These are phyloP conservation scores for Nineta flava DNA, from an alignment of 2,888 invertebrate species.

Conservation along the genomic window DNA sequence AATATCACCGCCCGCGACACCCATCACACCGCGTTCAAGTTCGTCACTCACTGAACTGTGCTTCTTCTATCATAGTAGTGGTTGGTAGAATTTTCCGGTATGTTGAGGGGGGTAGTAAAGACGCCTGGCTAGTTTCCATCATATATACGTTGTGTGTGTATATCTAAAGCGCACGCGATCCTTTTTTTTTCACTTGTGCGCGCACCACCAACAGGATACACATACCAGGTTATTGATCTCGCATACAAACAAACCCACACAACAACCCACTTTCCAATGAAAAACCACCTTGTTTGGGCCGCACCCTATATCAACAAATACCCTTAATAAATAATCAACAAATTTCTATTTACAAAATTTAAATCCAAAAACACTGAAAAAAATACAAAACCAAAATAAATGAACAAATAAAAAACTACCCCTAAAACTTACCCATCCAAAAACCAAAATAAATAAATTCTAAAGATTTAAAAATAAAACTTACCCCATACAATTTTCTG, in stretches of 20 bases:
- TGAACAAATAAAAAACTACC: no score
- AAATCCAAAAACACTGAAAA: no score
- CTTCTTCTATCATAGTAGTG: constrained; percentile 6
- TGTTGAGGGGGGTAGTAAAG: constrained; percentile 29
- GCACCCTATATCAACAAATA: neutral
- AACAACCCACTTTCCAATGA: no score
- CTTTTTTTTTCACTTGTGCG: neutral
- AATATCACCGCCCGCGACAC: constrained; percentile 60
- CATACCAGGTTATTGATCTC: constrained; percentile 3
- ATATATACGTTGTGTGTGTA: no score
- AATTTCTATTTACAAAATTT: neutral
- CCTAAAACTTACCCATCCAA: no score
- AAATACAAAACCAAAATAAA: no score
- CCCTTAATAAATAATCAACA: neutral
- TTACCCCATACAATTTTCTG: no score
- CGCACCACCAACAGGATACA: neutral
- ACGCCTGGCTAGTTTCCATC: neutral
- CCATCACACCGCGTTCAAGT: constrained; percentile 5
- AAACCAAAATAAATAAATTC: no score
- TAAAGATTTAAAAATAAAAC: no score
- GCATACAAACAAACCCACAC: neutral
- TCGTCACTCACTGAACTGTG: constrained; percentile 18
- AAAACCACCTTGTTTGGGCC: neutral
- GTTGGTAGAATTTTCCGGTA: constrained; percentile 32
- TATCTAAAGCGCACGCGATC: constrained; percentile 17